Evolutionary conservation across 53 echinoderm and acorn worm species (phyloP), one percentile per base, ranked within the genome.

Genomic region (Astropecten irregularis): DNA sequence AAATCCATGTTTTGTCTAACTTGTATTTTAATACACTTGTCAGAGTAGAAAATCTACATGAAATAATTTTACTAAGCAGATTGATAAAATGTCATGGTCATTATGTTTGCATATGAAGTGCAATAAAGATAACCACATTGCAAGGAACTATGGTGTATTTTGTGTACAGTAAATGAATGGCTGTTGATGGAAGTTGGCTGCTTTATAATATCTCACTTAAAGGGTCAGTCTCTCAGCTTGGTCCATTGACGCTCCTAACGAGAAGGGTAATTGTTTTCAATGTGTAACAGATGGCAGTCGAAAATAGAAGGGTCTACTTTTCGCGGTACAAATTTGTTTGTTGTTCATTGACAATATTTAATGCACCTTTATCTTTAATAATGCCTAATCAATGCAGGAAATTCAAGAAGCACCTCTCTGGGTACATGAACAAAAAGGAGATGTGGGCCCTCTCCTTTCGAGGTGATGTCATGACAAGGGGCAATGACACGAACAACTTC

Each of bases 401-500:
- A 56, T 92, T 84, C 73, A 88, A 88, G 66, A 60, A 77, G 50
- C 79, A 92, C 57, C 66, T 92, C 74, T 47, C 49, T 18, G 49
- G 36, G 16, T 86, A 90, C 9, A 56, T 56, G 57, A 21, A 16
- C 57, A 56, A 22, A 56, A 56, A 56, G 57, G 27, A 56, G 57
- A 56, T 56, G 57, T 92, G 92, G 92, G 86, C 89, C 47, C 54
- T 92, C 27, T 84, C 86, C 40, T 66, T 53, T 37, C 60, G 83
- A 25, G 35, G 61, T 10, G 86, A 89, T 38, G 53, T 83, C 6
- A 42, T 60, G 16, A 73, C 67, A 0, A 35, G 89, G 2, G 86
- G 92, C 6, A 89, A 89, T 40, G 85, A 89, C 49, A 92, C 92
- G 28, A 89, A 82, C 39, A 86, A 86, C 13, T 92, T 83, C 57